phyloP scores from a whole-genome alignment of 2,797 vertebrate species.

The Fringilla coelebs region DNA sequence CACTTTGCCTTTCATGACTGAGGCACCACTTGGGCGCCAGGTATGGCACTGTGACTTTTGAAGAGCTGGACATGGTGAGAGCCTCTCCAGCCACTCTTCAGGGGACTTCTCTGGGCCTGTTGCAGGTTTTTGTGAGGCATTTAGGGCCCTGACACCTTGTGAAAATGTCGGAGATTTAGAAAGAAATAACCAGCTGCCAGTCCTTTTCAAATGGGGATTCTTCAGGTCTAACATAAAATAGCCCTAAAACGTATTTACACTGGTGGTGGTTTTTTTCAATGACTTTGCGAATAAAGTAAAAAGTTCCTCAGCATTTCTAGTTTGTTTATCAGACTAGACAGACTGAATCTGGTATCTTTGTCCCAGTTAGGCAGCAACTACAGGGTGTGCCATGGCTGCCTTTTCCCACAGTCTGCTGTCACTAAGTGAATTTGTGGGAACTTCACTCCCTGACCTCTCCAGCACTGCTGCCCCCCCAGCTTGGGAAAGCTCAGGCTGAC shows the following conservation, averaged over 20 bases:
- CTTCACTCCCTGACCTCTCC: fast-evolving
- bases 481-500: neutral
- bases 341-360: too few species aligned
- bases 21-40: neutral
- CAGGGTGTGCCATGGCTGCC: neutral
- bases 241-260: neutral
- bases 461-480: neutral
- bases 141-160: neutral
- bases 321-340: neutral
- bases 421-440: fast-evolving
- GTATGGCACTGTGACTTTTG: fast-evolving
- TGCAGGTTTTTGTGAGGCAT: neutral
- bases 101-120: neutral
- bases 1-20: neutral
- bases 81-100: neutral
- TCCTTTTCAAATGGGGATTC: neutral
- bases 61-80: neutral
- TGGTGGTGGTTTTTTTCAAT: neutral
- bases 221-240: neutral
- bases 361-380: neutral
- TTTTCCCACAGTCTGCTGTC: neutral
- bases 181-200: neutral
- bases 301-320: neutral
- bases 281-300: neutral
- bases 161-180: neutral